A percentile compares a stretch with the other conserved stretches of the same genome.
Evolutionary conservation across 1,140 invertebrate species (phyloP).

Genomic region (Lamellibrachia luymesi): DNA sequence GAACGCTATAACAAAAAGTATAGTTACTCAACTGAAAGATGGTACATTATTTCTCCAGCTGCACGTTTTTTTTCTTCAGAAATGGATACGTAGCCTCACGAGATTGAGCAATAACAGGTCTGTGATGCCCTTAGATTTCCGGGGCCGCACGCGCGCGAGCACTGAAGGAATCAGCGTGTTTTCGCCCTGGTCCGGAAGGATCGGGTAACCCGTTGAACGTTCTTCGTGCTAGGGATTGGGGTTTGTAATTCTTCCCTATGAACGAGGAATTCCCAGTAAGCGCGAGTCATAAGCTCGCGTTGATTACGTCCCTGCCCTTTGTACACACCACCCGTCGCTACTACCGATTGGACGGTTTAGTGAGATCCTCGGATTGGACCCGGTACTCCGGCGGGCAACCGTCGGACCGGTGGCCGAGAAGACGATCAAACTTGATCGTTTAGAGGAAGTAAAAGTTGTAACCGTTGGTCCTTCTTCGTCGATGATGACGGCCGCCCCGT

Average conservation of each 20-base stretch:
- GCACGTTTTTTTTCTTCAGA: background rate
- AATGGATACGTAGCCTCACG: slow-evolving; percentile 62
- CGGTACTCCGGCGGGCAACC: no score
- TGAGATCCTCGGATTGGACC: slow-evolving; percentile 73
- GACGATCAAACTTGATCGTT: no score
- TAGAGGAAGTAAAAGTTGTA: no score
- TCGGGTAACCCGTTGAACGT: no score
- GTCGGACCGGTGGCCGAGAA: no score
- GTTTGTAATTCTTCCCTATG: slow-evolving; percentile 78
- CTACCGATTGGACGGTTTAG: slow-evolving; percentile 83
- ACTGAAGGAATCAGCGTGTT: no score
- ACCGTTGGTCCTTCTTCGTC: no score
- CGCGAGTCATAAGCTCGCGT: slow-evolving; percentile 78
- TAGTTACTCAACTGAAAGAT: background rate
- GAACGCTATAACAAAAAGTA: background rate
- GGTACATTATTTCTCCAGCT: background rate
- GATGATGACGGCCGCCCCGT: background rate
- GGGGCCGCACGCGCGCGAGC: no score
- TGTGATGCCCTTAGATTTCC: slow-evolving; percentile 80
- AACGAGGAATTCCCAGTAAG: slow-evolving; percentile 89
- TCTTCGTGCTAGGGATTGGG: slow-evolving; percentile 79
- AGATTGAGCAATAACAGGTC: slow-evolving; percentile 83
- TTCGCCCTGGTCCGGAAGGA: slow-evolving; percentile 60
- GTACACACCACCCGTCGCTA: slow-evolving; percentile 88
- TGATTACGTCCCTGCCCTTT: slow-evolving; percentile 86